Evolutionary conservation across 2,888 invertebrate species (phyloP).

Genomic region (Polydesmus complanatus): DNA sequence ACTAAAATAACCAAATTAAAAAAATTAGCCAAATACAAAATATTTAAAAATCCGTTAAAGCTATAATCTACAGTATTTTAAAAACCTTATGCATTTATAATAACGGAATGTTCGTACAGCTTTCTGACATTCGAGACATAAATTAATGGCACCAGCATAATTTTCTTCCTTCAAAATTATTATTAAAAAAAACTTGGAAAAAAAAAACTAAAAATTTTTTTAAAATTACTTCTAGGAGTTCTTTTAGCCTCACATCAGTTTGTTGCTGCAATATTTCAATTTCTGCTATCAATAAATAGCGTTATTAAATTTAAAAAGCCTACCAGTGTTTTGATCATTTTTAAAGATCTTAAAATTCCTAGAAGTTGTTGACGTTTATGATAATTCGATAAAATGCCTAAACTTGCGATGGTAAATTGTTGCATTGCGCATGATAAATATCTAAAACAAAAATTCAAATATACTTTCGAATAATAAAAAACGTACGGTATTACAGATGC

Average conservation of each 20-base stretch:
- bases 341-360: conserved; percentile 61
- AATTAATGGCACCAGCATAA: conserved; percentile 77
- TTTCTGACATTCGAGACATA: conserved; percentile 72
- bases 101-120: conserved; percentile 72
- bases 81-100: conserved; percentile 61
- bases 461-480: background rate
- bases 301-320: conserved; percentile 24
- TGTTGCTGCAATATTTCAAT: conserved; percentile 45
- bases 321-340: conserved; percentile 64
- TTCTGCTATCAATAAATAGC: background rate
- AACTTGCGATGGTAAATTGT: conserved; percentile 68
- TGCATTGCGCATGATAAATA: conserved; percentile 59
- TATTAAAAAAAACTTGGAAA: background rate
- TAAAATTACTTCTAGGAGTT: conserved; percentile 42
- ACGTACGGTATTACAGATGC: conserved; percentile 20
- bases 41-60: background rate
- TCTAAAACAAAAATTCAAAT: conserved; percentile 9
- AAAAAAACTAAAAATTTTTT: background rate
- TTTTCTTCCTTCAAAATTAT: conserved; percentile 49
- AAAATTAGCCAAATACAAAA: background rate
- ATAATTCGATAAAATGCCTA: conserved; percentile 82
- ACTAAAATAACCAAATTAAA: conserved; percentile 34
- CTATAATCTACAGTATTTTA: background rate
- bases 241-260: conserved; percentile 69
- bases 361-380: conserved; percentile 70